phyloP scores from a whole-genome alignment of 2,888 invertebrate genomes.

The Xanthorhoe designata region DNA sequence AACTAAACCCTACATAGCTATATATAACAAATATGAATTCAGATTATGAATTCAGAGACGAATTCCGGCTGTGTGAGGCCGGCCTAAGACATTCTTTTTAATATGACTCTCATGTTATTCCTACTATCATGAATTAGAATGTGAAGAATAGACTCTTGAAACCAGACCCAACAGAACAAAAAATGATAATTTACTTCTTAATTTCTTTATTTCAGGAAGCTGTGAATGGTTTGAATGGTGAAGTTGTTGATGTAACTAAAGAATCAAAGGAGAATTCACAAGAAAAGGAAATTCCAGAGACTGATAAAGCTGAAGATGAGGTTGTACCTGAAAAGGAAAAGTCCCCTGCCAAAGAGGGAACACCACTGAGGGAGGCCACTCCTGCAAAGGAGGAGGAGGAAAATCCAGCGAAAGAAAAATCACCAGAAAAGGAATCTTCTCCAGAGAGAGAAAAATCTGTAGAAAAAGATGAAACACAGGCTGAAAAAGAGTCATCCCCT shows the following conservation, averaged over 20 bases:
- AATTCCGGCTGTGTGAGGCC: too few relatives aligned
- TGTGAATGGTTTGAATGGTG: constrained; percentile 60
- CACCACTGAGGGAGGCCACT: constrained; percentile 52
- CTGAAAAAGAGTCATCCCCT: constrained; percentile 57
- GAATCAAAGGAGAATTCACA: constrained; percentile 67
- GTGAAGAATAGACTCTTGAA: too few relatives aligned
- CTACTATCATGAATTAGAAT: too few relatives aligned
- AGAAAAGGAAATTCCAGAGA: constrained; percentile 56
- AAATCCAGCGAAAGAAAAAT: constrained; percentile 43
- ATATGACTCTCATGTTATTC: too few relatives aligned
- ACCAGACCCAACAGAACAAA: too few relatives aligned
- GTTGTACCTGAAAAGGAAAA: constrained; percentile 51
- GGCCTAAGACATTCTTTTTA: too few relatives aligned
- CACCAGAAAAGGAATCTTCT: constrained; percentile 60
- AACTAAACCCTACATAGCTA: too few relatives aligned
- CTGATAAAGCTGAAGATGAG: constrained; percentile 49
- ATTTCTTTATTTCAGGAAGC: constrained; percentile 41
- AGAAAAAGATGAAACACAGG: constrained; percentile 54
- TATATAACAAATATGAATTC: too few relatives aligned
- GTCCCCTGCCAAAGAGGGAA: constrained; percentile 52
- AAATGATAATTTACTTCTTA: not conserved
- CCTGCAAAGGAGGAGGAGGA: constrained; percentile 45
- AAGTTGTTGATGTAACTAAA: constrained; percentile 69
- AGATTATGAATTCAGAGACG: too few relatives aligned
- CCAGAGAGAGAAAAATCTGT: constrained; percentile 32